A percentile compares a stretch with the other conserved stretches of the same genome.
Conservation (phyloP, 2,888 invertebrate genomes). For the Plagiodera versicolora region DNA sequence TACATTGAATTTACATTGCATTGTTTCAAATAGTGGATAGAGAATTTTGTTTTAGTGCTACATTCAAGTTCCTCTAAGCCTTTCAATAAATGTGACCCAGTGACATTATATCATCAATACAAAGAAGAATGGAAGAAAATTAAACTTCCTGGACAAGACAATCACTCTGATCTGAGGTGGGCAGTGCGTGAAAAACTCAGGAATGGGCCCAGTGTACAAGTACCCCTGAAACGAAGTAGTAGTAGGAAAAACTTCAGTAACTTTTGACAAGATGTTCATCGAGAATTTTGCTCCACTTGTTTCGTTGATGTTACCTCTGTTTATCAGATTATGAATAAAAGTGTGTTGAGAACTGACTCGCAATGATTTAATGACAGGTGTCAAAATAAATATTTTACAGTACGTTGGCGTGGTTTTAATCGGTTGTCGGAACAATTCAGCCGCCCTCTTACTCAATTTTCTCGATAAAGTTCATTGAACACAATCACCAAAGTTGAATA, state of each 20-base stretch:
- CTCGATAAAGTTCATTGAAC: too few species aligned
- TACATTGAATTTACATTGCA: too few species aligned
- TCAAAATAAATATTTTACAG: too few species aligned
- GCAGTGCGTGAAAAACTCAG: slow-evolving; percentile 70
- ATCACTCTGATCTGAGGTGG: slow-evolving; percentile 70
- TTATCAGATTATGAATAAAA: too few species aligned
- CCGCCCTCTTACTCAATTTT: too few species aligned
- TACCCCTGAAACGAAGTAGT: slow-evolving; percentile 14
- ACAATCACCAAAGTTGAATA: too few species aligned
- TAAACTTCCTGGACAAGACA: slow-evolving; percentile 74
- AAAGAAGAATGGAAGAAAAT: slow-evolving; percentile 73
- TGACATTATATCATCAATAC: slow-evolving; percentile 76
- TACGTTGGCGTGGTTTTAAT: too few species aligned
- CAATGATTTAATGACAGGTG: too few species aligned
- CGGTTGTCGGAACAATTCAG: too few species aligned
- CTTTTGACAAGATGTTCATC: neutral
- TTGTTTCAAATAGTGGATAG: too few species aligned
- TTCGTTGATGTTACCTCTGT: neutral
- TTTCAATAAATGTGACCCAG: slow-evolving; percentile 66
- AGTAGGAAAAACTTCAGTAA: slow-evolving; percentile 16
- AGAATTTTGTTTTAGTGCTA: slow-evolving; percentile 62
- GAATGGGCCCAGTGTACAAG: slow-evolving; percentile 49
- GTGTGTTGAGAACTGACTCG: too few species aligned
- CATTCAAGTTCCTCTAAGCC: slow-evolving; percentile 52
- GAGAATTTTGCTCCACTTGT: neutral